Base-by-base conservation (phyloP, 2,888 invertebrate genomes). In the Drosophila rubida region DNA sequence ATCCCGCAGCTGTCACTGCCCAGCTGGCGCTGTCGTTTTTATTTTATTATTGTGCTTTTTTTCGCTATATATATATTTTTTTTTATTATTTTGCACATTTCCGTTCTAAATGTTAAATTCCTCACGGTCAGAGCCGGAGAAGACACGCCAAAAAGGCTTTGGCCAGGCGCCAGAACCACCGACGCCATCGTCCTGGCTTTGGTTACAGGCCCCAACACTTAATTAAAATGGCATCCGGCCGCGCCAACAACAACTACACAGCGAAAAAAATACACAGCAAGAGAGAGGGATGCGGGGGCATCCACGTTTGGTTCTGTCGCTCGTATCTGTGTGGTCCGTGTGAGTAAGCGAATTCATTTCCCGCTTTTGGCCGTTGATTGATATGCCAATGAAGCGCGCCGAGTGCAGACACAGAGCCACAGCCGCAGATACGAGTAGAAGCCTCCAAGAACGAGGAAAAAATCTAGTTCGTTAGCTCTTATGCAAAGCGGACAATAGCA, bases 291-390 rank as follows among this genome's bases (percentile, higher is more conserved):
- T 60, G 45, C 32, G 41, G 62, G 62, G 63, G 63, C 64, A 71
- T 61, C 60, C 69, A 58, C 69, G 53, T 74, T 74, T 46, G 69
- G 27, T 39, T 23, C 37, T 51, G 61, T 61, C 72, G 55, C 72
- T 63, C 42, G 64, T 37, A 13, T 37, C 30, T 57, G 65, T 57
- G 62, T 32, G 45, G 41, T 39, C 48, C 68, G 84, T 83, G 84
- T 83, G 84, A 83, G 80, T 74, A 77, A 85, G 80, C 77, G 77
- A 82, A 82, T 82, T 85, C 82, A 85, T 82, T 81, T 85, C 80
- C 85, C 78, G 80, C 75, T 85, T 79, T 81, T 66, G 72, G 67
- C 72, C 80, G 80, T 82, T 82, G 82, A 82, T 82, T 82, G 82
- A 82, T 82, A 82, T 82, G 82, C 82, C 82, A 82, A 85, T 79